Evolutionary conservation across 2,888 invertebrate genomes (phyloP).

Genomic region (Neoscelio sp.): DNA sequence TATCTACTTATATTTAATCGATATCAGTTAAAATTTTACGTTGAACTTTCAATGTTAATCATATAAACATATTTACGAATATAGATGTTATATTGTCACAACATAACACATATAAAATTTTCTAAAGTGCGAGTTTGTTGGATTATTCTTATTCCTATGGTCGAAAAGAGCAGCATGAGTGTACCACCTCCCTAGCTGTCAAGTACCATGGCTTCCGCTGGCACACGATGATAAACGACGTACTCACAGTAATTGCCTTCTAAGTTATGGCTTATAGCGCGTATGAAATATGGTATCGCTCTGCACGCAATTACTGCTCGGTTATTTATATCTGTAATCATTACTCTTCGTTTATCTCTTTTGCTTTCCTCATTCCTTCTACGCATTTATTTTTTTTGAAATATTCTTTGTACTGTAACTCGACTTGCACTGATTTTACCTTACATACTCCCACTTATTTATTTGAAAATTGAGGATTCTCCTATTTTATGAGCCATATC

Average conservation of each 20-base stretch:
- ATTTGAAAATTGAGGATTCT: slow-evolving; percentile 2
- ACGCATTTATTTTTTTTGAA: too few relatives aligned
- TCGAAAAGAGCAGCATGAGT: not conserved
- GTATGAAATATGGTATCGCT: slow-evolving; percentile 86
- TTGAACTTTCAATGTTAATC: too few relatives aligned
- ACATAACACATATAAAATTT: too few relatives aligned
- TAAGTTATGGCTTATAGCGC: slow-evolving; percentile 86
- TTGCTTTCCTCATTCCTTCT: slow-evolving; percentile 45
- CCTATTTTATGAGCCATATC: not conserved
- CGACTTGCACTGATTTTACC: not conserved
- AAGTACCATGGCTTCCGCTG: slow-evolving; percentile 71
- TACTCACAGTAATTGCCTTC: slow-evolving; percentile 86
- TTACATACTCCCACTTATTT: not conserved
- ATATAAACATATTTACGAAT: too few relatives aligned
- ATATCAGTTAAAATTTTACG: too few relatives aligned
- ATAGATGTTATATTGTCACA: too few relatives aligned
- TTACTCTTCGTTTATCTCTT: slow-evolving; percentile 68
- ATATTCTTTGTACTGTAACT: slow-evolving; percentile 7
- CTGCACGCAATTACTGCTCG: slow-evolving; percentile 85
- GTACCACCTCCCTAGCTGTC: slow-evolving; percentile 66
- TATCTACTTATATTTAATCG: too few relatives aligned
- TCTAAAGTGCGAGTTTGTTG: slow-evolving; percentile 1
- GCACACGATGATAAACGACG: slow-evolving; percentile 85
- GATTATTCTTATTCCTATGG: slow-evolving; percentile 6
- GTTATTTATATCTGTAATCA: slow-evolving; percentile 84